Conservation (phyloP, 2,113 vertebrate species). For the Tympanuchus pallidicinctus region DNA sequence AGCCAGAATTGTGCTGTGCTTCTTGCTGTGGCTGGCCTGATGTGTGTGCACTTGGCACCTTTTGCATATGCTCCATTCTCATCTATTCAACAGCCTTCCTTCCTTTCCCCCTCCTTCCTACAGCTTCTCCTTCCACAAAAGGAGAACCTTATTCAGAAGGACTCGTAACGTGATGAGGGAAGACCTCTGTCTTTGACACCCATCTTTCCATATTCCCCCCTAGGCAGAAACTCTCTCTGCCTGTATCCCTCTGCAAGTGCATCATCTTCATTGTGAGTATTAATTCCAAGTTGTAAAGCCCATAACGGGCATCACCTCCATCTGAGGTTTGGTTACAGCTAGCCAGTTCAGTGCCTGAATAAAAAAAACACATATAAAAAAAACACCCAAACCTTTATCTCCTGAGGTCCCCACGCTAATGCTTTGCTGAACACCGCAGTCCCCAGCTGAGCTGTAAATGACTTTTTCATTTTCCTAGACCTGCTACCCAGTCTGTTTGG, state of each 20-base stretch:
- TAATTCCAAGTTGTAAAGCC: not conserved
- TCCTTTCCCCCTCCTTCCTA: not conserved
- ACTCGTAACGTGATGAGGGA: not conserved
- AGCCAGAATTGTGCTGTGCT: not conserved
- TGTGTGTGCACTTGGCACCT: fast-evolving
- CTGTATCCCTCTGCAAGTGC: not conserved
- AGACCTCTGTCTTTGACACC: not conserved
- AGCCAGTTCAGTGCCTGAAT: slow-evolving; percentile 44
- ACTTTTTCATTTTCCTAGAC: slow-evolving; percentile 81
- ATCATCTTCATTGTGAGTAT: not conserved
- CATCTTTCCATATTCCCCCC: fast-evolving
- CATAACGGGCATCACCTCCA: not conserved
- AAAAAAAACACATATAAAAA: not conserved
- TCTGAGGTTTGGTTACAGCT: slow-evolving; percentile 54
- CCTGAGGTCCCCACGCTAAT: not conserved
- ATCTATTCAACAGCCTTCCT: not conserved
- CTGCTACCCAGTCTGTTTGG: slow-evolving; percentile 76
- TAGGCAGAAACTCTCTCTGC: not conserved
- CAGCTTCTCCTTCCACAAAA: not conserved
- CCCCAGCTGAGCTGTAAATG: slow-evolving; percentile 85
- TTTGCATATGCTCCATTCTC: not conserved
- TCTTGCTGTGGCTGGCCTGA: fast-evolving
- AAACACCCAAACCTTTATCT: not conserved
- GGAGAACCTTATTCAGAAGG: not conserved
- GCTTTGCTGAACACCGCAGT: slow-evolving; percentile 17